Evolutionary conservation across 2,888 invertebrate genomes (phyloP), one percentile per base, ranked within the genome.

Genomic region (Agrenia bidenticulata): DNA sequence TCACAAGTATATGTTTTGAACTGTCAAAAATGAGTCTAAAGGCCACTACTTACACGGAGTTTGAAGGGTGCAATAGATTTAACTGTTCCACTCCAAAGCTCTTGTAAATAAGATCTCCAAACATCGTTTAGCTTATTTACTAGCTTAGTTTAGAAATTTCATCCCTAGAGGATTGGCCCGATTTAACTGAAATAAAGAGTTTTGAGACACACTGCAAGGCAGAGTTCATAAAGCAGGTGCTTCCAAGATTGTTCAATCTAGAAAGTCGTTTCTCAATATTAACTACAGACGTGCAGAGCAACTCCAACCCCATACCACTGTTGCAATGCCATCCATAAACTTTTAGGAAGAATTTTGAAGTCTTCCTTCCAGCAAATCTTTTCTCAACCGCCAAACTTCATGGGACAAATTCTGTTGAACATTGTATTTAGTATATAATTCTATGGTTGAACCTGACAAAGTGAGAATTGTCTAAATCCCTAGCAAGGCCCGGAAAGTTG

Each of bases 171-270:
- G 92, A 81, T 94, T 94, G 50, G 84, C 84, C 17, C 83, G 85
- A 81, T 94, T 94, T 71, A 94, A 83, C 79, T 94, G 80, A 94
- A 94, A 80, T 94, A 94, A 73, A 87, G 84, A 0, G 92, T 92
- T 62, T 94, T 81, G 88, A 86, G 15, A 90, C 89, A 75, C 91
- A 88, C 80, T 94, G 94, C 21, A 94, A 80, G 1, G 94, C 94
- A 0, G 94, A 90, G 81, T 95, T 95, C 90, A 95, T 92, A 80
- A 93, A 95, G 81, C 95, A 95, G 0, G 94, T 95, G 81, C 95
- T 95, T 58, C 95, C 94, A 49, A 94, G 83, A 81, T 95, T 95
- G 80, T 92, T 94, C 32, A 95, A 83, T 0, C 95, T 95, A 0
- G 94, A 94, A 19, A 92, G 91, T 51, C 93, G 93, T 68, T 81